A percentile compares a stretch with the other conserved stretches of the same genome.
Evolutionary conservation across 2,797 vertebrate genomes (phyloP).

Genomic region (Okamejei kenojei): DNA sequence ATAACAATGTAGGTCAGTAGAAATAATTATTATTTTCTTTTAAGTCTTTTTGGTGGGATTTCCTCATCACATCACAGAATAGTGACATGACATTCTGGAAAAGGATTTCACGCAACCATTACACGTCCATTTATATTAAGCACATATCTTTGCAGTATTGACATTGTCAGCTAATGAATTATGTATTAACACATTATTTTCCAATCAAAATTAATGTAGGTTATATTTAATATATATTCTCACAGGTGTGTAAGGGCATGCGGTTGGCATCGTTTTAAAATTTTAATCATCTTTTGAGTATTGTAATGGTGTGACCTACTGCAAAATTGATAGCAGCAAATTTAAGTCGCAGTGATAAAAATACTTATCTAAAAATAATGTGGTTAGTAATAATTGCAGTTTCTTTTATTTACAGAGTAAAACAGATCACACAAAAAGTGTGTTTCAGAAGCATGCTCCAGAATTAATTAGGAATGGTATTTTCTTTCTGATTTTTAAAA

Average conservation of each 20-base stretch:
- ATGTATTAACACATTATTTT: neutral
- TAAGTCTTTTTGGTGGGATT: slow-evolving; percentile 48
- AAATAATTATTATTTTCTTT: slow-evolving; percentile 52
- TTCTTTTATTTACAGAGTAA: neutral
- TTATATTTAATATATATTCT: neutral
- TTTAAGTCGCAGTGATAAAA: neutral
- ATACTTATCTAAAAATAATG: slow-evolving; percentile 25
- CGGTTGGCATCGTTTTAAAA: neutral
- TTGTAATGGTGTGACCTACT: neutral
- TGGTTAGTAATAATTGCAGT: neutral
- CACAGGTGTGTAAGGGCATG: neutral
- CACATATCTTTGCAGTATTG: neutral
- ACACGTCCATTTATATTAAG: slow-evolving; percentile 45
- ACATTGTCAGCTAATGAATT: slow-evolving; percentile 9
- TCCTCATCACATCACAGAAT: slow-evolving; percentile 49
- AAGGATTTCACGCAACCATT: slow-evolving; percentile 55
- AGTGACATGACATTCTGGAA: slow-evolving; percentile 49
- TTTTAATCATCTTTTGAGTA: neutral
- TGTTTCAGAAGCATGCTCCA: slow-evolving; percentile 19
- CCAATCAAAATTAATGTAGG: neutral
- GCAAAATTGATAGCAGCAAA: neutral
- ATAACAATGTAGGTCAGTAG: slow-evolving; percentile 45
- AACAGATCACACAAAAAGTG: slow-evolving; percentile 18
- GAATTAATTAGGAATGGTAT: neutral
- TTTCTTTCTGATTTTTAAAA: slow-evolving; percentile 15